Evolutionary conservation across 2,113 vertebrate genomes (phyloP), one percentile per base, ranked within the genome.

Genomic region (Gobiocypris rarus): DNA sequence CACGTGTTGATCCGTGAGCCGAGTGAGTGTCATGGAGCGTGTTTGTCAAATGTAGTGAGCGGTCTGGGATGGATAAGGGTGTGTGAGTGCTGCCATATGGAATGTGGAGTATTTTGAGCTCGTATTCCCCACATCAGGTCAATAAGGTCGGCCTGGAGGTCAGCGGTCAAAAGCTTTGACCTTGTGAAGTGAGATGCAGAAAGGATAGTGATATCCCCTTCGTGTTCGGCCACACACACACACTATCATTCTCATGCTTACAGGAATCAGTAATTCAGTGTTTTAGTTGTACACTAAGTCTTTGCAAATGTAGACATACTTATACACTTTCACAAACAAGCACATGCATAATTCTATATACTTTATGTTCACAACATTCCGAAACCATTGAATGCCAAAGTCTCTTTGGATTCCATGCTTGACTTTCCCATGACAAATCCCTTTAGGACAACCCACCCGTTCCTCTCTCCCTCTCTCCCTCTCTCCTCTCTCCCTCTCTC

Each of bases 351-450:
- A 5, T 28, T 83, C 26, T 38, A 24, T 10, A 22, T 59, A 45
- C 61, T 59, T 61, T 54, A 10, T 71, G 3, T 79, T 58, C 22
- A 26, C 38, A 61, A 38, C 75, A n/a, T 83, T 81, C 56, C 56
- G 15, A 73, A 73, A 81, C 19, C 28, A 34, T 11, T 61, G 67
- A 65, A 83, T 83, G 41, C 76, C 38, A 11, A 59, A 65, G 50
- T 75, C 58, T 81, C 75, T 90, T 84, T 11, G 73, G 83, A 85
- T 83, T 78, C 43, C 38, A 17, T 78, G 79, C 87, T 86, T 85
- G 59, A 84, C 73, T 84, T 88, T 88, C 75, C 86, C 84, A 89
- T 83, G 83, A 86, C 86, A 84, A 84, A 87, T 87, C 70, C 54
- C 54, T 77, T 74, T 56, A 83, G 28, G 48, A 76, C 61, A 71